Conservation (phyloP, 2,113 vertebrate genomes). For the Myrmophylax atrothorax region DNA sequence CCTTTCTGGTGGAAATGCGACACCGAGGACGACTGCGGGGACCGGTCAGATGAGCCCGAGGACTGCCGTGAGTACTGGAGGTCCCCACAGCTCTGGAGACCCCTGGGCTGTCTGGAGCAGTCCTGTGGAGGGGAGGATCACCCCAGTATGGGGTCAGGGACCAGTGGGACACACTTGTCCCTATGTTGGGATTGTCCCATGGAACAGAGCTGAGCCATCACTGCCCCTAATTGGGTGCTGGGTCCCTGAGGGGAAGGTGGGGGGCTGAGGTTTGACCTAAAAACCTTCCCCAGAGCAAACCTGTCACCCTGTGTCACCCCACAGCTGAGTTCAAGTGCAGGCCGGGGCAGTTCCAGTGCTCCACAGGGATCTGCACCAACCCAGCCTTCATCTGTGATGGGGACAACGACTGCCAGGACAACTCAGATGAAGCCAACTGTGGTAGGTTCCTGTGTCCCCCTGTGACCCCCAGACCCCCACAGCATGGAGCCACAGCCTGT, state of each 20-base stretch:
- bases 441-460: constrained; percentile 69
- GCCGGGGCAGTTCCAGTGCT: constrained; percentile 96
- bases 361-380: constrained; percentile 96
- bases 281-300: not conserved
- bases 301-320: not conserved
- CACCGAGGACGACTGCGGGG: constrained; percentile 96
- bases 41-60: constrained; percentile 90
- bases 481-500: not conserved
- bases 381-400: constrained; percentile 98
- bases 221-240: accelerated
- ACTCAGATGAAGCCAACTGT: constrained; percentile 94
- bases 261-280: not conserved
- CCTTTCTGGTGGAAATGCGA: constrained; percentile 99
- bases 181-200: accelerated
- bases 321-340: constrained; percentile 95
- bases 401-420: constrained; percentile 98
- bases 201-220: not conserved
- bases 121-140: not conserved
- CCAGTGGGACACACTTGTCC: not conserved
- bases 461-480: accelerated
- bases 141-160: accelerated
- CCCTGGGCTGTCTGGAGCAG: not conserved
- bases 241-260: accelerated
- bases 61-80: constrained; percentile 89
- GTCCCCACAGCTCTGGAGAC: accelerated